Evolutionary conservation across 2,888 invertebrate species (phyloP), one percentile per base, ranked within the genome.

Genomic region (Drosophila percnosoma): DNA sequence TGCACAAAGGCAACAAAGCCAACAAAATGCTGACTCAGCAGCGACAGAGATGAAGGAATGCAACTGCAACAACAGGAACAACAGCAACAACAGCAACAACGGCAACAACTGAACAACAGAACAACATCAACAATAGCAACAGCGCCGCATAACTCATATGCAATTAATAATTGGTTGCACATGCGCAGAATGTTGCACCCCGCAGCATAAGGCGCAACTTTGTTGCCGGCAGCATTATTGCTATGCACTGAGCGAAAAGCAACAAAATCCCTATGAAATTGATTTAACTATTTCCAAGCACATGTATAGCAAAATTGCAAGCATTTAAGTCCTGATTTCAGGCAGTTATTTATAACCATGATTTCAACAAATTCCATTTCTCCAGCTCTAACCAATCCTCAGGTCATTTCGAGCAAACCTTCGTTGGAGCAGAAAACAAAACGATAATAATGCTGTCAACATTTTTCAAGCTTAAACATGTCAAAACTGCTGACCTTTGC

Each of bases 141-240:
- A 60, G 62, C 72, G 73, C 69, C 80, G 78, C 80, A 89, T 89
- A 89, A 90, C 89, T 89, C 90, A 89, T 89, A 84, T 87, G 90
- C 90, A 90, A 90, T 90, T 90, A 90, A 90, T 90, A 90, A 90
- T 90, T 89, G 90, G 89, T 88, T 89, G 87, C 88, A 83, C 84
- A 85, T 82, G 86, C 83, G 78, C 87, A 80, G 75, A 82, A 78
- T 82, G 80, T 65, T 63, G 73, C 78, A 52, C 80, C 75, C 82
- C 68, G 72, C 82, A 84, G 80, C 82, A 82, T 80, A 83, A 82
- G 82, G 79, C 73, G 79, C 79, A 79, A 73, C 66, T 55, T 79
- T 78, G 68, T 54, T 49, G 65, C 63, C 58, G 24, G 45, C 64
- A 67, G 64, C 73, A 69, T 73, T 62, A 40, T 67, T 64, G 78